Base-by-base conservation (phyloP, 2,888 invertebrate species). In the Scaeva pyrastri region DNA sequence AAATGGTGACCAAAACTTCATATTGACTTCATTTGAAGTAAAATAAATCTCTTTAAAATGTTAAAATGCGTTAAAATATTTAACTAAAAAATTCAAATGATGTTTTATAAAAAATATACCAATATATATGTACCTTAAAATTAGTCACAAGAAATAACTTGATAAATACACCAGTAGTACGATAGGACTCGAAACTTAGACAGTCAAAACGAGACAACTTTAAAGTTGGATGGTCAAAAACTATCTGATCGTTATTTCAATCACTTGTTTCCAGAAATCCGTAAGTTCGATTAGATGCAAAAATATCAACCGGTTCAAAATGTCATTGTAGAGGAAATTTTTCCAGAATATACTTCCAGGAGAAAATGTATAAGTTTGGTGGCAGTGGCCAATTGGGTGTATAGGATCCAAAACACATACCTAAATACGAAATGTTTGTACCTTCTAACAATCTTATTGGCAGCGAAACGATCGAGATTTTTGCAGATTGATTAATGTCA, bases 261-360 rank as follows among this genome's bases (percentile, higher is more conserved):
- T 8, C 2, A 8, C 6, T 31, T 56, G n/a, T 31, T 56, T 55
- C 26, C 23, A 3, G 2, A 55, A n/a, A 26, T 31, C n/a, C 31
- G 5, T 31, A 5, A 16, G 31, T 56, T 31, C 10, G 31, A 56
- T 56, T 31, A 55, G 16, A 16, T 56, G 26, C 56, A 56, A 31
- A 56, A 56, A 5, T 7, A 31, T 11, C 0, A 56, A 56, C 56
- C 16, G 31, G 16, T 56, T 31, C 56, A 56, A 21, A 6, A 14
- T 52, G 12, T 21, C 23, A 23, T 23, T 21, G 50, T 12, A 12
- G 4, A 1, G 21, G 12, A 11, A 21, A 12, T 52, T 8, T 14
- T 52, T 52, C 52, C 52, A 52, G 52, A 52, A 52, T 31, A 31
- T 31, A 31, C 2, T 52, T 52, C 52, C 52, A 23, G 23, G 12